Conservation (phyloP, 2,113 vertebrate species). For the Etheostoma spectabile region DNA sequence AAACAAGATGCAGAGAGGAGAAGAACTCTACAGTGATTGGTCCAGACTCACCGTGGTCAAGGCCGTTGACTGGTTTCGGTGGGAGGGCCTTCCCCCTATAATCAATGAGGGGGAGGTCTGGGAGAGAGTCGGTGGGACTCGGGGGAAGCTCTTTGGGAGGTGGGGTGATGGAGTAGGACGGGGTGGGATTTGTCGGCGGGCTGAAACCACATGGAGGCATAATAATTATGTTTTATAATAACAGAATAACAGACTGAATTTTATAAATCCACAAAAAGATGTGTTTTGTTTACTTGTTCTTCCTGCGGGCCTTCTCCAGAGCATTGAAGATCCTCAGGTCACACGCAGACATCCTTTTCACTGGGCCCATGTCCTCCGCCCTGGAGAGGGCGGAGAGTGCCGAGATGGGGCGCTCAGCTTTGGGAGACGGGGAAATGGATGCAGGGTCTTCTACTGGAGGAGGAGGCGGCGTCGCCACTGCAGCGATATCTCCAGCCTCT, state of each 20-base stretch:
- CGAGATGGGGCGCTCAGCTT: slow-evolving; percentile 36
- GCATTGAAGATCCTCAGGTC: slow-evolving; percentile 78
- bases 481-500: neutral
- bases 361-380: slow-evolving; percentile 67
- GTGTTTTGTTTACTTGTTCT: slow-evolving; percentile 61
- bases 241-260: neutral
- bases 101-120: slow-evolving; percentile 72
- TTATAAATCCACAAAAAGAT: neutral
- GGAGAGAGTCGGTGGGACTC: slow-evolving; percentile 10
- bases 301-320: slow-evolving; percentile 80
- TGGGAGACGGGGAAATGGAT: slow-evolving; percentile 16
- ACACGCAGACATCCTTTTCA: slow-evolving; percentile 40
- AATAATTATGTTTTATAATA: neutral
- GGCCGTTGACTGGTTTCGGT: slow-evolving; percentile 54
- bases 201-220: slow-evolving; percentile 31
- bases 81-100: slow-evolving; percentile 47
- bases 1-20: neutral
- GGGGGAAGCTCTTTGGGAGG: slow-evolving; percentile 50
- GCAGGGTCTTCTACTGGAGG: neutral
- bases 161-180: slow-evolving; percentile 34
- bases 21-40: neutral
- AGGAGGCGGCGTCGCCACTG: slow-evolving; percentile 31
- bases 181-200: slow-evolving; percentile 4
- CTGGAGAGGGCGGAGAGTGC: slow-evolving; percentile 69
- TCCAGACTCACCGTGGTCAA: slow-evolving; percentile 74